phyloP scores from a whole-genome alignment of 2,113 vertebrate genomes.

The Mesembrinibis cayennensis region DNA sequence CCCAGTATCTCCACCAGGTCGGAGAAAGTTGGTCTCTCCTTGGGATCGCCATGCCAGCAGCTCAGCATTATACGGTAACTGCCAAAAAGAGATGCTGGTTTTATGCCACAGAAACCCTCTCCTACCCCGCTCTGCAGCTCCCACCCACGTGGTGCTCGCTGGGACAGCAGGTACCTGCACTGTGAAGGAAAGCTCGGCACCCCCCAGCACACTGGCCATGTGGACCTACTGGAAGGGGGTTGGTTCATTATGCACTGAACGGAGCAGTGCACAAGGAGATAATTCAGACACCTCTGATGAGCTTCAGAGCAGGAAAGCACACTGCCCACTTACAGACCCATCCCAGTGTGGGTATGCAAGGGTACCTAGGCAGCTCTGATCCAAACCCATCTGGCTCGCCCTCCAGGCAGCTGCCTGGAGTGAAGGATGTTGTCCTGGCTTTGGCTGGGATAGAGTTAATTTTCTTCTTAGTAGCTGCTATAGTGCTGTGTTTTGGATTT shows the following conservation, averaged over 20 bases:
- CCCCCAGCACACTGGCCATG: background rate
- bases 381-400: background rate
- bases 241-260: background rate
- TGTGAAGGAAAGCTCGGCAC: background rate
- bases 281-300: background rate
- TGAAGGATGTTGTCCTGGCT: background rate
- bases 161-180: background rate
- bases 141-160: background rate
- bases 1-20: slow-evolving; percentile 92
- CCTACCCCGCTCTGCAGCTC: background rate
- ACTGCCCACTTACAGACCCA: background rate
- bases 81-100: slow-evolving; percentile 20
- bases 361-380: background rate
- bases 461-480: no score
- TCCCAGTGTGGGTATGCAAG: background rate
- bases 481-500: no score
- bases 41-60: slow-evolving; percentile 95
- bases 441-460: no score
- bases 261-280: background rate
- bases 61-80: slow-evolving; percentile 96
- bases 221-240: background rate
- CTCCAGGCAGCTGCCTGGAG: background rate
- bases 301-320: background rate
- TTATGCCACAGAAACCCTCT: background rate
- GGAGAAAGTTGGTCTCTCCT: slow-evolving; percentile 89